Percentiles rank a stretch among this genome's conserved stretches.
Evolutionary conservation across 2,888 invertebrate genomes (phyloP).

Genomic region (Drosophila multiciliata): DNA sequence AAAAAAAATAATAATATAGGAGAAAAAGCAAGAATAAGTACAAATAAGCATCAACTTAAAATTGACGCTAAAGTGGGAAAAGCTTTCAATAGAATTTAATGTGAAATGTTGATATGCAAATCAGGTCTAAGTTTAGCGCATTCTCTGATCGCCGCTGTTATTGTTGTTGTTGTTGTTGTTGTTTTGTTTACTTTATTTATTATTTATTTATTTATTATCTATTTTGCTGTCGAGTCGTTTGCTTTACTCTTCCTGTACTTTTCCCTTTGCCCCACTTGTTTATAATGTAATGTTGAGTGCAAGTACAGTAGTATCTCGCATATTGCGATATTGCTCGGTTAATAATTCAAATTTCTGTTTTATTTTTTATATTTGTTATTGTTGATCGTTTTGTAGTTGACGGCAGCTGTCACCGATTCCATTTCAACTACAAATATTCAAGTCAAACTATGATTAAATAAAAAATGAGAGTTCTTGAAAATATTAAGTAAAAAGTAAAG

Average conservation of each 20-base stretch:
- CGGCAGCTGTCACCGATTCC: background rate
- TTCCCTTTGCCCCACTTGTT: slow-evolving; percentile 20
- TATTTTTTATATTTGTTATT: background rate
- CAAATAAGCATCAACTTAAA: slow-evolving; percentile 4
- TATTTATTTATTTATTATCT: slow-evolving; percentile 73
- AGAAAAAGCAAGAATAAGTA: background rate
- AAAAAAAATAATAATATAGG: slow-evolving; percentile 8
- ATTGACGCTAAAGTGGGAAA: slow-evolving; percentile 75
- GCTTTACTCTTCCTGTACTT: slow-evolving; percentile 15
- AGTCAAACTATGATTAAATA: background rate
- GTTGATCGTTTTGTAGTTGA: too few species aligned
- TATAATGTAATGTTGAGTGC: background rate
- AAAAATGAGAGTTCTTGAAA: background rate
- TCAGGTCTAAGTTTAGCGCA: slow-evolving; percentile 23
- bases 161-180: slow-evolving; percentile 18
- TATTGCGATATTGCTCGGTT: too few species aligned
- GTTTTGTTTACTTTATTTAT: slow-evolving; percentile 72
- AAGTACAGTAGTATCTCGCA: background rate
- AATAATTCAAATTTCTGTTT: background rate
- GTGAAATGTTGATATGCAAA: slow-evolving; percentile 78
- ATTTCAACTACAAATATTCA: background rate
- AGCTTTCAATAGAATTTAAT: slow-evolving; percentile 76
- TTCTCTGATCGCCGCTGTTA: slow-evolving; percentile 21
- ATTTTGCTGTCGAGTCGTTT: slow-evolving; percentile 60
- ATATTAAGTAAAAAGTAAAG: background rate